phyloP scores from a whole-genome alignment of 1,140 invertebrate genomes.

The Halictus rubicundus region DNA sequence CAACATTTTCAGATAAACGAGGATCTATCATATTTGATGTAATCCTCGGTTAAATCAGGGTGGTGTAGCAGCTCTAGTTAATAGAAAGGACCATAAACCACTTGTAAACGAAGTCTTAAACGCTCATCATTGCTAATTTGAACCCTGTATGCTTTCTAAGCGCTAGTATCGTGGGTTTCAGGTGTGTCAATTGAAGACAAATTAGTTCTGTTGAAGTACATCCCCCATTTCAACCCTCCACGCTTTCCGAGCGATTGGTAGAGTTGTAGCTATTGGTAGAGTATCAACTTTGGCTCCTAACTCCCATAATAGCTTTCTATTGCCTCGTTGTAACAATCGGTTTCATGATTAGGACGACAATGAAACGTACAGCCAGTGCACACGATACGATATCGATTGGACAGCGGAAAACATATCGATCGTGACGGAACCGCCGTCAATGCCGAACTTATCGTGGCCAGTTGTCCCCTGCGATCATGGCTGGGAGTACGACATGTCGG shows the following conservation, averaged over 20 bases:
- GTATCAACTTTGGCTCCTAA: not conserved
- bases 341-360: slow-evolving; percentile 71
- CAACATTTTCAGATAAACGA: too few relatives aligned
- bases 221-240: not conserved
- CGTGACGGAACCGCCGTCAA: slow-evolving; percentile 68
- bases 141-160: not conserved
- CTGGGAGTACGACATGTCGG: slow-evolving; percentile 89
- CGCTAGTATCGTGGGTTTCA: not conserved
- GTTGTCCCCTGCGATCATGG: slow-evolving; percentile 87
- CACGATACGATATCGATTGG: slow-evolving; percentile 87
- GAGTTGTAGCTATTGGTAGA: not conserved
- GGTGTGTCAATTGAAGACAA: not conserved
- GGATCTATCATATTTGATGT: too few relatives aligned
- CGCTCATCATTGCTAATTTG: not conserved
- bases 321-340: not conserved
- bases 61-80: too few relatives aligned
- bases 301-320: too few relatives aligned
- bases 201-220: not conserved
- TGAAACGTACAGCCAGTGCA: slow-evolving; percentile 83
- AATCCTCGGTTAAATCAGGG: too few relatives aligned
- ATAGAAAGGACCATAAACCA: too few relatives aligned
- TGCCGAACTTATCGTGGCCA: slow-evolving; percentile 83
- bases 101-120: too few relatives aligned
- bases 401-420: slow-evolving; percentile 72
- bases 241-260: not conserved